phyloP scores from a whole-genome alignment of 2,888 invertebrate genomes.

The Mythimna albipuncta region DNA sequence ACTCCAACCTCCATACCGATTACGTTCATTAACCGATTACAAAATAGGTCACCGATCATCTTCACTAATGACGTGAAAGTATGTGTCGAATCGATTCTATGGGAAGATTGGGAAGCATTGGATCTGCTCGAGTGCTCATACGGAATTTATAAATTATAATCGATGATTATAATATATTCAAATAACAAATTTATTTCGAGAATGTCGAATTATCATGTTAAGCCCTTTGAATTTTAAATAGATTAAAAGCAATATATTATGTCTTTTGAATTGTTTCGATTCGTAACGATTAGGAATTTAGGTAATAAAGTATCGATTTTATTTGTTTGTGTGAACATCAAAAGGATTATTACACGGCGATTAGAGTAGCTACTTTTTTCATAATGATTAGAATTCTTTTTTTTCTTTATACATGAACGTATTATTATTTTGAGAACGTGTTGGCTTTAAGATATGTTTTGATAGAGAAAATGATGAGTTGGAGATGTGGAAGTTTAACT shows the following conservation, averaged over 20 bases:
- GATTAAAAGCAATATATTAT: slow-evolving; percentile 25
- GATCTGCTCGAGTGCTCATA: slow-evolving; percentile 42
- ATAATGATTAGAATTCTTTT: not conserved
- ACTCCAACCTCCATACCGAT: slow-evolving; percentile 24
- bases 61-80: slow-evolving; percentile 54
- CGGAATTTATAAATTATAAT: slow-evolving; percentile 58
- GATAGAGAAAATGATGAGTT: too few species aligned
- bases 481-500: too few species aligned
- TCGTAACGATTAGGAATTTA: slow-evolving; percentile 47
- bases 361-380: slow-evolving; percentile 8
- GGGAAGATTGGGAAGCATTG: slow-evolving; percentile 54
- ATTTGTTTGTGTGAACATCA: slow-evolving; percentile 50
- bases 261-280: slow-evolving; percentile 45
- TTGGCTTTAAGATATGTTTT: too few species aligned
- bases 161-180: slow-evolving; percentile 55
- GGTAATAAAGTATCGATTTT: slow-evolving; percentile 54
- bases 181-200: slow-evolving; percentile 49
- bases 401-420: not conserved
- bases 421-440: too few species aligned
- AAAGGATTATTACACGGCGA: slow-evolving; percentile 4
- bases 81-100: slow-evolving; percentile 59
- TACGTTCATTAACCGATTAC: slow-evolving; percentile 42
- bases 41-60: slow-evolving; percentile 51
- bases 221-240: slow-evolving; percentile 47
- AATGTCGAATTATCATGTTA: slow-evolving; percentile 49